phyloP scores from a whole-genome alignment of 2,113 vertebrate genomes.

The Osmerus eperlanus region DNA sequence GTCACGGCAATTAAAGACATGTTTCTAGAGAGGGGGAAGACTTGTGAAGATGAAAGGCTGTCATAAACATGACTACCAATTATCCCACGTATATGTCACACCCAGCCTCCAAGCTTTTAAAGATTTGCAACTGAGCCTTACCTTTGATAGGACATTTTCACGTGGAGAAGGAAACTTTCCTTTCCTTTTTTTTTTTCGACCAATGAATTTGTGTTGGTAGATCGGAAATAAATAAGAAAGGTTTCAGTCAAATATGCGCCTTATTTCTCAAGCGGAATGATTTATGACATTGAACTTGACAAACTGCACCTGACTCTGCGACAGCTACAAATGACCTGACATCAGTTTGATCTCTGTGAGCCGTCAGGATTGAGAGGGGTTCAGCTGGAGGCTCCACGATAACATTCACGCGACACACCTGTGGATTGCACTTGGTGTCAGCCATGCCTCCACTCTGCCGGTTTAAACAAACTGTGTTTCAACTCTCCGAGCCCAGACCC shows the following conservation, averaged over 20 bases:
- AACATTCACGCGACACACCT: conserved; percentile 42
- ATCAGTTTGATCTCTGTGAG: conserved; percentile 22
- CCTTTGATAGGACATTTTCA: background rate
- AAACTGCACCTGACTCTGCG: conserved; percentile 20
- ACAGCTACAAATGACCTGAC: conserved; percentile 18
- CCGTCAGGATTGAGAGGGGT: conserved; percentile 22
- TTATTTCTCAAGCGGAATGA: conserved; percentile 17
- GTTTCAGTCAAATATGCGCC: conserved; percentile 11
- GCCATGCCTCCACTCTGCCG: conserved; percentile 14
- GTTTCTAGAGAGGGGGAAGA: conserved; percentile 15
- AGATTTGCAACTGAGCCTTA: background rate
- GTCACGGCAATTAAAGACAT: conserved; percentile 35
- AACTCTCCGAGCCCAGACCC: conserved; percentile 12
- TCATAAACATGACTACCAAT: conserved; percentile 4
- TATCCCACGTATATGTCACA: background rate
- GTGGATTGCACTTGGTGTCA: conserved; percentile 5
- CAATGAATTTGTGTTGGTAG: background rate
- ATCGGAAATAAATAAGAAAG: no score
- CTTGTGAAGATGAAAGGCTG: conserved; percentile 6
- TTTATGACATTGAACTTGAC: conserved; percentile 29
- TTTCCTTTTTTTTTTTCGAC: background rate
- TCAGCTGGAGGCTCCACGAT: conserved; percentile 24
- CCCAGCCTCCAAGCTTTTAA: background rate
- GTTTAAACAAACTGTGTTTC: conserved; percentile 16
- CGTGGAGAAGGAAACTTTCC: background rate